Percentiles rank a stretch among this genome's conserved stretches.
Conservation (phyloP, 2,888 invertebrate species). For the Eupelmus urozonus region DNA sequence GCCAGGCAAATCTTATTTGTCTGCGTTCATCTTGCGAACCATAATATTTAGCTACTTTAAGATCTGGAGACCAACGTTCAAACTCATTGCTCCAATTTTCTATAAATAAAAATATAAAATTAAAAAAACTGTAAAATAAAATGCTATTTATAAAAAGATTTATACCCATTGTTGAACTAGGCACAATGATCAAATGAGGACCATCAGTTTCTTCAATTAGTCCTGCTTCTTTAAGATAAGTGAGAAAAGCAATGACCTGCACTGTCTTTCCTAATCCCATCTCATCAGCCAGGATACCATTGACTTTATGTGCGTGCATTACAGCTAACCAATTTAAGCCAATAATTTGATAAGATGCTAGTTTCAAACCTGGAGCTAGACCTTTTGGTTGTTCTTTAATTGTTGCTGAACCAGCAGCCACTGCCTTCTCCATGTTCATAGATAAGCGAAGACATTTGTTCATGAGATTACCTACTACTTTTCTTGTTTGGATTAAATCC, state of each 20-base stretch:
- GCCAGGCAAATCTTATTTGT: constrained; percentile 86
- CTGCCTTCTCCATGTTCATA: constrained; percentile 87
- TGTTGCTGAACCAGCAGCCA: constrained; percentile 85
- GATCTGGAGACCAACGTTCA: constrained; percentile 86
- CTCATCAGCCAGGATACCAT: constrained; percentile 97
- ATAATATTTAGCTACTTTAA: constrained; percentile 92
- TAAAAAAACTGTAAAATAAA: constrained; percentile 33
- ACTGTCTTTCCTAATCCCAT: constrained; percentile 98
- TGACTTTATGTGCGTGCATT: constrained; percentile 91
- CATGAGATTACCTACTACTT: constrained; percentile 88
- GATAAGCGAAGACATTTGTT: constrained; percentile 91
- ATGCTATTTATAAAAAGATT: constrained; percentile 14
- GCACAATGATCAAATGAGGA: constrained; percentile 96
- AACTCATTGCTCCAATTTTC: constrained; percentile 92
- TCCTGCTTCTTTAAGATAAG: constrained; percentile 90
- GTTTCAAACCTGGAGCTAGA: constrained; percentile 82
- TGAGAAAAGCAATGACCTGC: constrained; percentile 94
- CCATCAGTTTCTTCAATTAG: constrained; percentile 80
- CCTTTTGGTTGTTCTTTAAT: constrained; percentile 87
- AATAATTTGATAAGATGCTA: constrained; percentile 92
- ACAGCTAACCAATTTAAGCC: constrained; percentile 96
- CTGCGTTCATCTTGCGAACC: constrained; percentile 91
- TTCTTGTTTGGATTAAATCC: constrained; percentile 83
- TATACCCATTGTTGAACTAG: constrained; percentile 93
- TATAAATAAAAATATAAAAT: constrained; percentile 67